Conservation (phyloP, 2,888 invertebrate species). For the Spodoptera picta region DNA sequence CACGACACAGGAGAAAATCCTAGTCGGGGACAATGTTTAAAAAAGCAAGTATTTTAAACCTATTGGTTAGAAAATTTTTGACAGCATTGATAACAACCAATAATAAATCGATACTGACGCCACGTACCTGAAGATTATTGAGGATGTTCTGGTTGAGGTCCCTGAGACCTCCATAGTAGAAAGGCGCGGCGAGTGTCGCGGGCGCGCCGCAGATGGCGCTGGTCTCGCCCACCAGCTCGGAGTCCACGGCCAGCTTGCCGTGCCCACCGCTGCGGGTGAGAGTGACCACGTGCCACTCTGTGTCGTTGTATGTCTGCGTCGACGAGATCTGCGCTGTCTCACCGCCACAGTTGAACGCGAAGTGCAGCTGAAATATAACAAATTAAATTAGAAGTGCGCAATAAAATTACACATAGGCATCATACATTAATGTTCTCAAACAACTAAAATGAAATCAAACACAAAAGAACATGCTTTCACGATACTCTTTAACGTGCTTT, state of each 20-base stretch:
- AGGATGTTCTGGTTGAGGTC: slow-evolving; percentile 73
- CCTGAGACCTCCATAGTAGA: slow-evolving; percentile 94
- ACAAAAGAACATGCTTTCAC: no score
- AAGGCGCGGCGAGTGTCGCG: slow-evolving; percentile 91
- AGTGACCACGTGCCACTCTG: slow-evolving; percentile 93
- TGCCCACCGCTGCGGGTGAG: slow-evolving; percentile 90
- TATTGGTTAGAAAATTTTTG: no score
- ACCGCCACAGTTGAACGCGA: slow-evolving; percentile 92
- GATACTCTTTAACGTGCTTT: no score
- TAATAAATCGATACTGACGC: not conserved
- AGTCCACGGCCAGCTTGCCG: slow-evolving; percentile 92
- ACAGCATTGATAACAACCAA: no score
- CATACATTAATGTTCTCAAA: no score
- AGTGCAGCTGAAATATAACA: slow-evolving; percentile 86
- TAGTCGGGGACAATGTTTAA: no score
- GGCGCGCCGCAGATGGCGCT: slow-evolving; percentile 80
- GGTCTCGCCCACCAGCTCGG: slow-evolving; percentile 86
- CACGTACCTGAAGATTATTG: slow-evolving; percentile 66
- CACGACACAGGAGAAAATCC: no score
- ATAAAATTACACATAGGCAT: not conserved
- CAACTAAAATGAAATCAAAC: no score
- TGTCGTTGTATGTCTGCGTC: slow-evolving; percentile 90
- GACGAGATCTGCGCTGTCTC: slow-evolving; percentile 90
- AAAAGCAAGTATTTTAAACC: no score
- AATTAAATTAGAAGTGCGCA: not conserved